These are phyloP conservation scores for Crotalus helleri DNA, from an alignment of 2,113 vertebrate genomes.

Conservation along the genomic window DNA sequence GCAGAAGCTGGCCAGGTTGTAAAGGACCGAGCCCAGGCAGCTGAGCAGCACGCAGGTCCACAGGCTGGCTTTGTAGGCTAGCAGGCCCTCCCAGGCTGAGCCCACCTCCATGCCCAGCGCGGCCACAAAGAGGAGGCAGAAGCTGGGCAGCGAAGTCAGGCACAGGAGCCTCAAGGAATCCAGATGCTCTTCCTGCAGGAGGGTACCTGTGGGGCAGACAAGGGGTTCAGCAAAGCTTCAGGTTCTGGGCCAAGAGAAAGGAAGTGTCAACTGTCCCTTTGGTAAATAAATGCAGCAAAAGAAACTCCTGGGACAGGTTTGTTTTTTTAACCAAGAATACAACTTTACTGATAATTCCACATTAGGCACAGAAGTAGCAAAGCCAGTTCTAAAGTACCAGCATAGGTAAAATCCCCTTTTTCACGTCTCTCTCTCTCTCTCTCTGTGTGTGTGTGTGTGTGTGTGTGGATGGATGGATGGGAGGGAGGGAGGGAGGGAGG, in stretches of 20 bases:
- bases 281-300: neutral
- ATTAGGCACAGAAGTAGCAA: no score
- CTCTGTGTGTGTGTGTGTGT: no score
- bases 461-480: no score
- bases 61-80: conserved; percentile 74
- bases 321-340: no score
- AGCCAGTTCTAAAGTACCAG: no score
- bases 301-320: no score
- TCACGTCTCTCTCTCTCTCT: no score
- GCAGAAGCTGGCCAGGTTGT: conserved; percentile 93
- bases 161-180: conserved; percentile 88
- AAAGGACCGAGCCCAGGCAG: conserved; percentile 91
- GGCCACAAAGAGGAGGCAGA: conserved; percentile 84
- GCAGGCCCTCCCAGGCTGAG: conserved; percentile 70
- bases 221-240: neutral
- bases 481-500: no score
- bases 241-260: neutral
- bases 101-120: conserved; percentile 85
- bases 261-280: neutral
- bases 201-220: conserved; percentile 73
- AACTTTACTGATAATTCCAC: no score
- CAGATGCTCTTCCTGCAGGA: conserved; percentile 90
- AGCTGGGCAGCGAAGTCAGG: conserved; percentile 93
- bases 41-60: conserved; percentile 92
- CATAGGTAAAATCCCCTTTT: no score